Percentiles rank a stretch among this genome's conserved stretches.
These are phyloP conservation scores for Melinaea menophilus DNA, from an alignment of 2,888 invertebrate species.

Conservation along the genomic window DNA sequence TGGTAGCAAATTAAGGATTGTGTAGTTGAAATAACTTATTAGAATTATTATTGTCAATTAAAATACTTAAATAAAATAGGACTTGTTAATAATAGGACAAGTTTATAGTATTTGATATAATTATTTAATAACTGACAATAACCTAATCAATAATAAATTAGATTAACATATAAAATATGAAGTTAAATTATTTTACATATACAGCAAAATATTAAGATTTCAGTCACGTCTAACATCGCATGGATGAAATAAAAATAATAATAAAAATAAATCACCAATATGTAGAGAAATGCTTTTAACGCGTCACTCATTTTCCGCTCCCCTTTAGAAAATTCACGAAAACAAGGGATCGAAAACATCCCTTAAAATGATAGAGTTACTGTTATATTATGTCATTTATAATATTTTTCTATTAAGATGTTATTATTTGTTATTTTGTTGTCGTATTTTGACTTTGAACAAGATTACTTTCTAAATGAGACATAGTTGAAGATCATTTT, in stretches of 20 bases:
- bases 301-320: slow-evolving; percentile 6
- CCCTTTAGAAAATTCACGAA: slow-evolving; percentile 5
- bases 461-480: no score
- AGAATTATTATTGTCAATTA: no score
- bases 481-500: no score
- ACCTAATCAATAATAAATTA: not conserved
- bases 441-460: no score
- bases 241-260: slow-evolving; percentile 2
- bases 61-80: no score
- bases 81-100: no score
- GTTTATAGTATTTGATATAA: no score
- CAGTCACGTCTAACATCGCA: not conserved
- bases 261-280: slow-evolving; percentile 8
- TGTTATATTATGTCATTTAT: not conserved
- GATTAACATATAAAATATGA: not conserved
- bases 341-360: slow-evolving; percentile 2
- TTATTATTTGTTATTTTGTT: no score
- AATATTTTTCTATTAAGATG: no score
- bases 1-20: not conserved
- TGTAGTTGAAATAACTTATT: not conserved
- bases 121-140: no score
- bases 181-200: not conserved
- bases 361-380: slow-evolving; percentile 3
- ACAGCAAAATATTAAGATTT: not conserved
- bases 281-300: slow-evolving; percentile 7